Evolutionary conservation across 2,888 invertebrate genomes (phyloP).

Genomic region (Galerucella calmariensis): DNA sequence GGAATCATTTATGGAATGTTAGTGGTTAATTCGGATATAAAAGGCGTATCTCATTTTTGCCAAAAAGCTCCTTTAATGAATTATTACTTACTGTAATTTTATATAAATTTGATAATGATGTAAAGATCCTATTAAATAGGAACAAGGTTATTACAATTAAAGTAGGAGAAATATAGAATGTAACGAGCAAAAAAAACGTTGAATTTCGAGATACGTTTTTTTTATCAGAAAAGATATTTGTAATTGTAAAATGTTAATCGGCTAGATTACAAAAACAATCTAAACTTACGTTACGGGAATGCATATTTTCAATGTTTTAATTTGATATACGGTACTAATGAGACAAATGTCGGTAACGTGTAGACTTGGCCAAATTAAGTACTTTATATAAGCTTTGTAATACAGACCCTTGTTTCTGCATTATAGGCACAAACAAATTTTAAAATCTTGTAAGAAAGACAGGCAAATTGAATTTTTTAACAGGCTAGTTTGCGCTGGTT

Average conservation of each 20-base stretch:
- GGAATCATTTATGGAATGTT: constrained; percentile 9
- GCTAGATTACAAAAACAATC: too few species aligned
- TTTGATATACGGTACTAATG: too few species aligned
- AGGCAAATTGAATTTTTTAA: too few species aligned
- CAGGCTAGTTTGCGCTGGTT: too few species aligned
- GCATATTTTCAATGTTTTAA: too few species aligned
- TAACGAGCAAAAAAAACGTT: not conserved
- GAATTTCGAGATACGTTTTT: not conserved
- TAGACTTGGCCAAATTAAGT: too few species aligned
- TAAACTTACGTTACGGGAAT: too few species aligned
- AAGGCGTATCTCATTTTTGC: constrained; percentile 3
- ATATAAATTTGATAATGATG: not conserved
- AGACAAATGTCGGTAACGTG: too few species aligned
- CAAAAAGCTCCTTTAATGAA: not conserved
- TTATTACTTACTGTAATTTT: constrained; percentile 1
- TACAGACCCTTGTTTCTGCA: too few species aligned
- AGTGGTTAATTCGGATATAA: not conserved
- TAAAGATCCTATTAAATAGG: constrained; percentile 5
- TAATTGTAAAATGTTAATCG: not conserved
- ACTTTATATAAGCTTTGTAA: too few species aligned
- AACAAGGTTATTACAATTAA: constrained; percentile 6
- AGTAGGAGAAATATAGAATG: not conserved
- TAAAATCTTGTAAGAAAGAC: too few species aligned
- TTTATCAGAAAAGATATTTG: not conserved
- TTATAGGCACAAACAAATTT: too few species aligned